phyloP scores from a whole-genome alignment of 1,140 invertebrate genomes.

The Bicyclus anynana region DNA sequence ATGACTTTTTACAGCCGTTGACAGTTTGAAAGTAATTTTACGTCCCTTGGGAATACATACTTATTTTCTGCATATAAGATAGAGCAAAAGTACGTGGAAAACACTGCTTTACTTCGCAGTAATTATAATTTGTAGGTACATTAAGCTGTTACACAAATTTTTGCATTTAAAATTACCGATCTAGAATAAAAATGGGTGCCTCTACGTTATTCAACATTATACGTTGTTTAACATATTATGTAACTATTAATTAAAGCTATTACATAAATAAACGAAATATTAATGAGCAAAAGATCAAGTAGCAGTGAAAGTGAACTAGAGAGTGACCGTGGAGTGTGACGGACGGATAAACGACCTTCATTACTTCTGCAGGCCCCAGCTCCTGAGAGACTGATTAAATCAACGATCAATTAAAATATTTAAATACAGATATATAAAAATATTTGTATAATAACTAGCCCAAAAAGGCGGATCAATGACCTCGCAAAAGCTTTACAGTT shows the following conservation, averaged over 20 bases:
- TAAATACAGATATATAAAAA: too few relatives aligned
- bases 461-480: too few relatives aligned
- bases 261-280: constrained; percentile 26
- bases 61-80: background rate
- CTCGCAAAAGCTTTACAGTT: too few relatives aligned
- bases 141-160: background rate
- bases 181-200: background rate
- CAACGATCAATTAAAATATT: too few relatives aligned
- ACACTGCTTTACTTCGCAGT: too few relatives aligned
- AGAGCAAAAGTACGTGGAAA: too few relatives aligned
- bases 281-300: constrained; percentile 18
- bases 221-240: constrained; percentile 10
- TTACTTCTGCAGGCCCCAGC: constrained; percentile 2
- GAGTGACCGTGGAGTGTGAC: constrained; percentile 38
- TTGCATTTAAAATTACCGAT: background rate
- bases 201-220: too few relatives aligned
- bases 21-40: too few relatives aligned
- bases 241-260: constrained; percentile 9
- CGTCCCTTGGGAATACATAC: background rate
- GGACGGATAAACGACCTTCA: constrained; percentile 30
- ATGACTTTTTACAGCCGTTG: too few relatives aligned
- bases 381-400: background rate
- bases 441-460: too few relatives aligned
- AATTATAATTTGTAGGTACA: background rate
- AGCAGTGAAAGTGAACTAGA: constrained; percentile 36